These are phyloP conservation scores for Zosterops lateralis DNA, from an alignment of 2,113 vertebrate species.

Conservation along the genomic window DNA sequence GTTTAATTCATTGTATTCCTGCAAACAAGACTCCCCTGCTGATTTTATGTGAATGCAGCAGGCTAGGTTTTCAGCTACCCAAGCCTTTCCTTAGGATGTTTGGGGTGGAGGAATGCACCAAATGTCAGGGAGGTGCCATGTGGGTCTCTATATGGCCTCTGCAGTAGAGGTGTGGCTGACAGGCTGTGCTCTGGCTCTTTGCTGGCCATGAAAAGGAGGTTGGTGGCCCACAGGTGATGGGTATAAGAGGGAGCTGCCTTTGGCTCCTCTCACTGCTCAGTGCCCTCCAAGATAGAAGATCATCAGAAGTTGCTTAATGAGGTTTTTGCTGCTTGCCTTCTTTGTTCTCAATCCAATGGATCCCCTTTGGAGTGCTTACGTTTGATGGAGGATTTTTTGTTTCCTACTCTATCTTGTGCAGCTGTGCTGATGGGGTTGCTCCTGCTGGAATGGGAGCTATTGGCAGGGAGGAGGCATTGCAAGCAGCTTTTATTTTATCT, in stretches of 20 bases:
- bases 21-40: background rate
- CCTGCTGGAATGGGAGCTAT: background rate
- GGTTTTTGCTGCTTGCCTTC: background rate
- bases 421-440: background rate
- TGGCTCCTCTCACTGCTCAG: fast-evolving
- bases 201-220: background rate
- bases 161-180: background rate
- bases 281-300: background rate
- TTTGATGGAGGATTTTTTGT: background rate
- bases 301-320: background rate
- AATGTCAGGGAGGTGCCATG: background rate
- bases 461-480: background rate
- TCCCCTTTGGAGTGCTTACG: background rate
- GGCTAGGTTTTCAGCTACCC: background rate
- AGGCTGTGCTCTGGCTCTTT: fast-evolving
- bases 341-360: background rate
- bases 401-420: background rate
- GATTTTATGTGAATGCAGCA: background rate
- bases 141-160: background rate
- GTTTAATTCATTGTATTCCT: background rate
- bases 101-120: background rate
- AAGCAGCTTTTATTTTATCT: background rate
- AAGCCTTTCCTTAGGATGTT: background rate
- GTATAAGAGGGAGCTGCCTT: background rate
- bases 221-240: background rate